Evolutionary conservation across 2,888 invertebrate species (phyloP), one percentile per base, ranked within the genome.

Genomic region (Cremastinae sp.): DNA sequence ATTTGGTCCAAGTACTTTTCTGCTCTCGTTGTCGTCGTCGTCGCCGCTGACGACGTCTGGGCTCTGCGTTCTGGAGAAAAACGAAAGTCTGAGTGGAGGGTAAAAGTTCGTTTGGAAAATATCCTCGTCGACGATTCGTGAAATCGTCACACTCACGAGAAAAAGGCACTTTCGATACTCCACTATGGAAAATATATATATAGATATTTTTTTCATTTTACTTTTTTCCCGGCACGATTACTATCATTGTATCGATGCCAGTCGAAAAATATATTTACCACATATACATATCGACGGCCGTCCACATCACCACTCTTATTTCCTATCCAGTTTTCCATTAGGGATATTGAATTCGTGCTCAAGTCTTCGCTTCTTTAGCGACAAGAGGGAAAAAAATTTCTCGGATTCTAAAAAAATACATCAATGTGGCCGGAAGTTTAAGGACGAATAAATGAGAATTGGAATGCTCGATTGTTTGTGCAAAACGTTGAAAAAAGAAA

Each of bases 291-390:
- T 14, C 51, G 71, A 65, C 35, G 47, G 35, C 43, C 65, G 28
- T 16, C 53, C 56, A 53, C 74, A 66, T 76, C 76, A 71, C 64
- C 70, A 65, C 77, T 66, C 65, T 55, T 75, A 5, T 28, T 62
- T 39, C 56, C 66, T 37, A 2, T 37, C 68, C 51, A 39, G 45
- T 80, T 79, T 82, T 85, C 84, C 86, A 86, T 85, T 85, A 85
- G 81, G 78, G 79, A 84, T 86, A 86, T 86, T 84, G 85, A 83
- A 82, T 85, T 80, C 81, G 77, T 68, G 41, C 71, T 47, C 35
- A 14, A 69, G 74, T 59, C 66, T 66, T 16, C 71, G 20, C 61
- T 56, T 55, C 51, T 72, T 49, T 56, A 12, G 12, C 39, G 8
- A 49, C 12, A n/a, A 22, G 37, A 1, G 16, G 9, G n/a, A 3